Percentiles rank a stretch among this genome's conserved stretches.
Evolutionary conservation across 2,797 vertebrate species (phyloP).

Genomic region (Acrossocheilus fasciatus): DNA sequence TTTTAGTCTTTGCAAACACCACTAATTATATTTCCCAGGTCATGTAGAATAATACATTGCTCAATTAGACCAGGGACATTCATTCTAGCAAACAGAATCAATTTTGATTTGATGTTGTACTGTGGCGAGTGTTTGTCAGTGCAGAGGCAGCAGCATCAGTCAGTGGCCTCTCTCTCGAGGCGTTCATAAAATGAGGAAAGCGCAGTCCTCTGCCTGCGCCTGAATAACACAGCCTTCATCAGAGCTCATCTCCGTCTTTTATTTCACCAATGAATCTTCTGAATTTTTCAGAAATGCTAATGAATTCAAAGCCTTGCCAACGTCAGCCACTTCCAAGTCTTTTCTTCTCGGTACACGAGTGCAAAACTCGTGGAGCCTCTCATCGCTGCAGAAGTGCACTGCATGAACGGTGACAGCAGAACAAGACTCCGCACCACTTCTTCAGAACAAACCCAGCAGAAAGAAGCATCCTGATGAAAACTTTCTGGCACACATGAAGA

Average conservation of each 20-base stretch:
- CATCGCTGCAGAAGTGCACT: constrained; percentile 36
- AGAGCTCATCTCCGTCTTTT: constrained; percentile 67
- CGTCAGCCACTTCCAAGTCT: constrained; percentile 46
- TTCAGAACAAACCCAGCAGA: neutral
- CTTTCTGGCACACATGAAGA: neutral
- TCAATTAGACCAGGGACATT: neutral
- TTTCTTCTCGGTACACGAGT: constrained; percentile 64
- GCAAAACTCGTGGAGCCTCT: constrained; percentile 7
- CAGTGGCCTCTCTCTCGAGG: neutral
- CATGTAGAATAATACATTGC: neutral
- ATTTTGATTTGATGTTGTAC: neutral
- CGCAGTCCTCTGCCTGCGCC: neutral
- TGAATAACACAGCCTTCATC: constrained; percentile 71
- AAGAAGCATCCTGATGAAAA: neutral
- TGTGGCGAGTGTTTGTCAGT: neutral
- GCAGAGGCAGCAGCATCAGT: constrained; percentile 15
- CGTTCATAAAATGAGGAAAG: neutral
- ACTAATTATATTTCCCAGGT: neutral
- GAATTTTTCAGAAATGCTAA: constrained; percentile 78
- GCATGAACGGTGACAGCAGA: neutral
- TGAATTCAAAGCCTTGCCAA: constrained; percentile 57
- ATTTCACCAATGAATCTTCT: constrained; percentile 69
- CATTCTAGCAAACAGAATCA: neutral
- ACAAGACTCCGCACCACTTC: neutral
- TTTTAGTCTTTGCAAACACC: neutral